Conservation (phyloP, 1,140 invertebrate species). For the Neodiprion fabricii region DNA sequence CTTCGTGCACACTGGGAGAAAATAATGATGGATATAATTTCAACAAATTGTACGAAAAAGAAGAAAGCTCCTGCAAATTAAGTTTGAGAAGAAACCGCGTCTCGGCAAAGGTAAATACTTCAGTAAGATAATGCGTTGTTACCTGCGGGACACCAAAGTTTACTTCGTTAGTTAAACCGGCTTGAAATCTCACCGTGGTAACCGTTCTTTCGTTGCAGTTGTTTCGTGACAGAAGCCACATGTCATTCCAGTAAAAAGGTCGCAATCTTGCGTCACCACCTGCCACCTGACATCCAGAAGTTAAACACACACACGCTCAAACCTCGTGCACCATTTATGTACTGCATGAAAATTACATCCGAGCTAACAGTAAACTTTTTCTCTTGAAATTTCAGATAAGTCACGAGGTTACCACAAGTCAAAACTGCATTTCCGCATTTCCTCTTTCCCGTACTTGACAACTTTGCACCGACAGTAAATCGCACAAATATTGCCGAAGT, state of each 20-base stretch:
- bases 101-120: neutral
- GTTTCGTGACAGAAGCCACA: conserved; percentile 1
- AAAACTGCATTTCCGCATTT: too few relatives aligned
- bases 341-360: neutral
- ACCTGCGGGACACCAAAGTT: neutral
- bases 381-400: neutral
- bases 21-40: too few relatives aligned
- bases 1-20: too few relatives aligned
- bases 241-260: conserved; percentile 5
- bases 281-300: neutral
- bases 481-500: too few relatives aligned
- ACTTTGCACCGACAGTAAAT: too few relatives aligned
- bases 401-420: too few relatives aligned
- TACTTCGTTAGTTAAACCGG: conserved; percentile 6
- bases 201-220: neutral
- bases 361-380: neutral
- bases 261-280: conserved; percentile 4
- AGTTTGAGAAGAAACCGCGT: too few relatives aligned
- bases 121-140: neutral
- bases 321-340: neutral
- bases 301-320: neutral
- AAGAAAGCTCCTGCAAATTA: too few relatives aligned
- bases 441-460: too few relatives aligned
- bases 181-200: neutral
- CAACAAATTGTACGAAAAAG: too few relatives aligned